Percentiles rank a stretch among this genome's conserved stretches.
phyloP scores from a whole-genome alignment of 1,140 invertebrate genomes.

The Drosophila nikananu region DNA sequence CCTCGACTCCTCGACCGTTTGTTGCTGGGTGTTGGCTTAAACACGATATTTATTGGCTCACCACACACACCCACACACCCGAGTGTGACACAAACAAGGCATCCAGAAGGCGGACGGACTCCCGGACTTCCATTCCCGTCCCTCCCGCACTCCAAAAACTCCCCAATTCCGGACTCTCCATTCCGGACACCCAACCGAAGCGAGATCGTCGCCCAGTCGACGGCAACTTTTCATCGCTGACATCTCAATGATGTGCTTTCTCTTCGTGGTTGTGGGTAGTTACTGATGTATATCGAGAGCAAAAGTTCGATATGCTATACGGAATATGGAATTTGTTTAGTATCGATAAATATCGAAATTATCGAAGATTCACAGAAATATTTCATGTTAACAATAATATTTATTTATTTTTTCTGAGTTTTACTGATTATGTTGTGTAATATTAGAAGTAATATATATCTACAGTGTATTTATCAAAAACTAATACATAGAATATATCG shows the following conservation, averaged over 20 bases:
- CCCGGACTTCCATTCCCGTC: neutral
- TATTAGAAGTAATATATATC: no score
- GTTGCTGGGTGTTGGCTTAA: conserved; percentile 76
- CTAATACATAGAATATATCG: neutral
- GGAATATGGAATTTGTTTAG: neutral
- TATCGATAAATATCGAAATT: neutral
- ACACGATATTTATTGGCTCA: conserved; percentile 81
- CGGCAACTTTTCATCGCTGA: conserved; percentile 78
- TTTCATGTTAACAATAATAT: no score
- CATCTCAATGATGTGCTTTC: conserved; percentile 67
- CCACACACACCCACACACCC: conserved; percentile 40
- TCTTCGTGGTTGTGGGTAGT: neutral
- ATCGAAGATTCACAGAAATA: no score
- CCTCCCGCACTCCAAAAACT: neutral
- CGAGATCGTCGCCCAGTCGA: conserved; percentile 42
- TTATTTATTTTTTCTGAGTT: no score
- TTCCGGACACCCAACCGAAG: conserved; percentile 4
- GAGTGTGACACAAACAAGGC: conserved; percentile 21
- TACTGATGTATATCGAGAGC: neutral
- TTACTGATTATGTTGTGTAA: no score
- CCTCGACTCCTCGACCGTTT: conserved; percentile 51
- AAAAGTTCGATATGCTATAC: neutral
- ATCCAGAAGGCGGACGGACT: neutral
- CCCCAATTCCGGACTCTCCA: conserved; percentile 8
- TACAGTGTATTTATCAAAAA: no score